Conservation (phyloP, 2,888 invertebrate species). For the Tetranychus piercei region DNA sequence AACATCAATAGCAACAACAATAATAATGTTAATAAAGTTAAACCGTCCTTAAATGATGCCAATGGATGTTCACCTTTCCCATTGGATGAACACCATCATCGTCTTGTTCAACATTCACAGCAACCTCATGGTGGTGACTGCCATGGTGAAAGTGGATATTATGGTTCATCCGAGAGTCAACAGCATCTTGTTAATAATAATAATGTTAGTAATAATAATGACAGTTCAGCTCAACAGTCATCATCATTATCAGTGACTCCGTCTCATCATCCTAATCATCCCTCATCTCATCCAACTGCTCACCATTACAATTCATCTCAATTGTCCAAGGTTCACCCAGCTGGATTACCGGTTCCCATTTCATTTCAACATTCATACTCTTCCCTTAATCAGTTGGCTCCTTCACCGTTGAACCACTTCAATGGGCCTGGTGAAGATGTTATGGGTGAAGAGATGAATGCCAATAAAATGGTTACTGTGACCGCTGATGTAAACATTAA, state of each 20-base stretch:
- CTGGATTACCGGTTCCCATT: background rate
- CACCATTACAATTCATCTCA: background rate
- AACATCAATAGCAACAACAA: conserved; percentile 39
- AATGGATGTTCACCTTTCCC: background rate
- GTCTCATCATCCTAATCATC: background rate
- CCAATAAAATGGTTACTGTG: conserved; percentile 49
- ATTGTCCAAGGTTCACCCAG: conserved; percentile 1
- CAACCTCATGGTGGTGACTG: too few relatives aligned
- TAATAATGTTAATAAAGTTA: background rate
- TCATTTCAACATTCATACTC: background rate
- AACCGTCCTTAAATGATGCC: background rate
- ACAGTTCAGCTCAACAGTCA: background rate
- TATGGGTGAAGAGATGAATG: conserved; percentile 26
- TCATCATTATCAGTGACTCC: background rate
- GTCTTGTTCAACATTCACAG: background rate
- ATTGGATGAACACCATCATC: background rate
- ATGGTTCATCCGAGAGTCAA: too few relatives aligned
- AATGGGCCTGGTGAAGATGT: conserved; percentile 30
- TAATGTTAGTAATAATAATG: background rate
- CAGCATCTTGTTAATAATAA: too few relatives aligned
- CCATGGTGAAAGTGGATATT: too few relatives aligned
- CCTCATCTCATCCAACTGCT: background rate
- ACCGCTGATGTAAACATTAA: conserved; percentile 53
- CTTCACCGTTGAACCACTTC: background rate
- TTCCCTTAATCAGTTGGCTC: background rate